Conservation (phyloP, 2,797 vertebrate species). For the Eptatretus atami region DNA sequence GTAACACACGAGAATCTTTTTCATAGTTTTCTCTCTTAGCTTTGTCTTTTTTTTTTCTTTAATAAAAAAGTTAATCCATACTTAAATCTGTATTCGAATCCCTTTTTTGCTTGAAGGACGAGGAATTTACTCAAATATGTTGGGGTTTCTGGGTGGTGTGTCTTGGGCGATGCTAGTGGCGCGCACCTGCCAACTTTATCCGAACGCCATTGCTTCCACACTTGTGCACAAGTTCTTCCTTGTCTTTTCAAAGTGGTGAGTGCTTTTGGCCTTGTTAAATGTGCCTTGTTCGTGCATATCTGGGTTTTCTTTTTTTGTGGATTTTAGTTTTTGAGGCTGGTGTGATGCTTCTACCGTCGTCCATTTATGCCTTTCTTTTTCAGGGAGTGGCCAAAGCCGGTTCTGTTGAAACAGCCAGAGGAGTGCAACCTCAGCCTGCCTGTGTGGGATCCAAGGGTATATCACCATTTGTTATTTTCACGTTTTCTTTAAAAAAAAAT, state of each 20-base stretch:
- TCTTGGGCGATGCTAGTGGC: conserved; percentile 33
- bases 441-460: conserved; percentile 84
- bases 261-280: neutral
- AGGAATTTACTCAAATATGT: conserved; percentile 30
- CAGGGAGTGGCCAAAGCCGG: conserved; percentile 94
- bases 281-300: neutral
- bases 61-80: conserved; percentile 6
- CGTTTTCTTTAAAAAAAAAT: too few species aligned
- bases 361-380: conserved; percentile 7
- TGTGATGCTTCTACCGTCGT: conserved; percentile 8
- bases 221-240: conserved; percentile 31
- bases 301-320: neutral
- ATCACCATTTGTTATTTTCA: neutral
- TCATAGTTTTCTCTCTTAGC: neutral
- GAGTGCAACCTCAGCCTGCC: conserved; percentile 81
- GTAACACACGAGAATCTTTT: neutral
- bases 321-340: neutral
- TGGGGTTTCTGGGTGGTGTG: conserved; percentile 31
- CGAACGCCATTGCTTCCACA: conserved; percentile 25
- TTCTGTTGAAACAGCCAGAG: conserved; percentile 68
- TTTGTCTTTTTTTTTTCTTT: neutral
- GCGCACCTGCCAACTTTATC: conserved; percentile 27
- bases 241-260: conserved; percentile 32
- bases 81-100: too few species aligned
- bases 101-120: conserved; percentile 15